Evolutionary conservation across 2,113 vertebrate genomes (phyloP).

Genomic region (Rhinopomastus cyanomelas): DNA sequence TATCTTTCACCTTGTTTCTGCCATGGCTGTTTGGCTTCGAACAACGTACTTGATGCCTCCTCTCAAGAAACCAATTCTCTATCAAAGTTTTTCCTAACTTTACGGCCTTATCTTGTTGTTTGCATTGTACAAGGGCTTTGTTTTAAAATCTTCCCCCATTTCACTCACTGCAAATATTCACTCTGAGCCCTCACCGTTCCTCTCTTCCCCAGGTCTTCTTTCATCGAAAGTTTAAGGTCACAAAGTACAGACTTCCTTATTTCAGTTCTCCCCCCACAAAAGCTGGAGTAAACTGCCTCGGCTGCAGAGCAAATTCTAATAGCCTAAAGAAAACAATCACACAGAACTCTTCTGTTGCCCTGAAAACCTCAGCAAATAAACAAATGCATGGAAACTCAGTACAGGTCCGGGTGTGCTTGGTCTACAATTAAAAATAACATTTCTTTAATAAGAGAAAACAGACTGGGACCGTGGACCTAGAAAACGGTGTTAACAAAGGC

Average conservation of each 20-base stretch:
- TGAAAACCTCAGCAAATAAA: slow-evolving; percentile 41
- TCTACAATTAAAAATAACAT: not conserved
- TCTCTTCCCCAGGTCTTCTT: not conserved
- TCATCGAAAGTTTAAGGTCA: not conserved
- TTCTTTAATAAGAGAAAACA: not conserved
- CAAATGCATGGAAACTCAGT: not conserved
- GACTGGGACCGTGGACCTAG: not conserved
- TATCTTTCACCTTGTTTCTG: not conserved
- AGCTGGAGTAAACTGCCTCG: slow-evolving; percentile 3
- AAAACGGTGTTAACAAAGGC: not conserved
- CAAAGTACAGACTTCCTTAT: slow-evolving; percentile 24
- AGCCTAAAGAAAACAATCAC: slow-evolving; percentile 39
- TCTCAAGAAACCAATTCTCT: not conserved
- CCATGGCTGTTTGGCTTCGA: not conserved
- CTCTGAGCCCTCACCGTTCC: not conserved
- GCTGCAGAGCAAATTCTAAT: not conserved
- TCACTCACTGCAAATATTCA: not conserved
- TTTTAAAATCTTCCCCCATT: not conserved
- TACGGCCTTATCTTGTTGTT: not conserved
- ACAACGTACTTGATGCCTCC: not conserved
- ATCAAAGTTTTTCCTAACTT: not conserved
- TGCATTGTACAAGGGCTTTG: not conserved
- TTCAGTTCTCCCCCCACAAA: not conserved
- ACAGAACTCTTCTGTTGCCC: not conserved
- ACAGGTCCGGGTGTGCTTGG: not conserved